These are phyloP conservation scores for Nothoprocta perdicaria DNA, from an alignment of 2,113 vertebrate genomes.

Conservation along the genomic window DNA sequence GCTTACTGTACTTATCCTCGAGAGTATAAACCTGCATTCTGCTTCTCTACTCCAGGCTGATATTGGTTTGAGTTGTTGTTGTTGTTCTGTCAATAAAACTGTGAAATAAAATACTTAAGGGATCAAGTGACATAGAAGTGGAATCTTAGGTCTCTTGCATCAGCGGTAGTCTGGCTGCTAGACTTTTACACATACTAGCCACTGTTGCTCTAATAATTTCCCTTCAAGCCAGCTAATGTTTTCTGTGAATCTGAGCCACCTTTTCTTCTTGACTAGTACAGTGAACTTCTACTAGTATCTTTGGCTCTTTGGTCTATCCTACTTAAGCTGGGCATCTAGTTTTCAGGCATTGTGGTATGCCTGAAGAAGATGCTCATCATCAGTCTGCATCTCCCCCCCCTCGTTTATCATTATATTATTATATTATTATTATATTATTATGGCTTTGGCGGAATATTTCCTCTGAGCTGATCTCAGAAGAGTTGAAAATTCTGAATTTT, in stretches of 20 bases:
- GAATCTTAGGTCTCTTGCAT: neutral
- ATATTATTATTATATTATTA: too few relatives aligned
- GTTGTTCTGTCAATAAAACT: neutral
- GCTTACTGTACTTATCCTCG: neutral
- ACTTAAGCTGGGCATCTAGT: neutral
- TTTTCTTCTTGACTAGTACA: neutral
- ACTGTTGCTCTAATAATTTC: neutral
- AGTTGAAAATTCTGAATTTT: neutral
- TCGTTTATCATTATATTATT: neutral
- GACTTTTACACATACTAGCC: neutral
- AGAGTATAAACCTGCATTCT: neutral
- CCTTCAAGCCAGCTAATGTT: neutral
- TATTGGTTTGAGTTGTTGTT: neutral
- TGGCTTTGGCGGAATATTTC: neutral
- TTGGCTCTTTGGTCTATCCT: neutral
- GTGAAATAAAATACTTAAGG: neutral
- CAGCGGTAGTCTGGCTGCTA: too few relatives aligned
- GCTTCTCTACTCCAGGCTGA: neutral
- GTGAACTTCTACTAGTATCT: neutral
- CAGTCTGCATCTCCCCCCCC: neutral
- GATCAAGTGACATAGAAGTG: neutral
- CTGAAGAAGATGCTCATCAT: neutral
- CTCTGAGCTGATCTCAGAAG: neutral
- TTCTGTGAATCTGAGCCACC: neutral
- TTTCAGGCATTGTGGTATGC: neutral